Base-by-base conservation (phyloP, 64 coral and sea anemone species). In the Montipora sp. region DNA sequence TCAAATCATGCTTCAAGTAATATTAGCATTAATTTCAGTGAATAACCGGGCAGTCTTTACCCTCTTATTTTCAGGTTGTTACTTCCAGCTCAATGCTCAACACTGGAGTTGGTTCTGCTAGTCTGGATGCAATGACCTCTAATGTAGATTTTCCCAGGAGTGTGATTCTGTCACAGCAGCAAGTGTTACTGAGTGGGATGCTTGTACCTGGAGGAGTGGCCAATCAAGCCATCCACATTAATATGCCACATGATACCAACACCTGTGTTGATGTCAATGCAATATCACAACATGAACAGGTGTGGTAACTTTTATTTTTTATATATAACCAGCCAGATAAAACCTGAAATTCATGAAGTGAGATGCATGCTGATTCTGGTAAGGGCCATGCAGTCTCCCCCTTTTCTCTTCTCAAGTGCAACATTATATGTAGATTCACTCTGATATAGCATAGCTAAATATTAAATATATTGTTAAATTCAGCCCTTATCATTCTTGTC, bases 131-230 rank as follows among this genome's bases (percentile, higher is more conserved):
- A 47, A 76, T 97, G 47, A 93, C 86, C 36, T 88, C 92, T 48
- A 59, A 88, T 7, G 84, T 89, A 70, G 95, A 97, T 48, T 94
- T 94, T 58, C 77, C 72, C 68, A 90, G 91, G 16, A 75, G 84
- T 48, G 87, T 97, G 13, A 94, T 97, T 60, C 68, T 97, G 7
- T 89, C 92, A 2, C 49, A 81, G 22, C 92, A 97, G 75, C 95
- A 97, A 19, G 89, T 93, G 11, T 66, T 97, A 47, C 78, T 97
- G 83, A 89, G 95, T 83, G 92, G 91, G 18, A 92, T 97, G 68
- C 90, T 97, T 60, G 50, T 88, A 7, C 92, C 95, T 51, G 92
- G 95, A 59, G 88, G 90, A 7, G 84, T 70, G 48, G 74, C 65
- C 50, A 90, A 79, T 14, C 93, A 93, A 55, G 75, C 83, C 36